Evolutionary conservation across 2,888 invertebrate genomes (phyloP).

Genomic region (Rhyacophila evoluta): DNA sequence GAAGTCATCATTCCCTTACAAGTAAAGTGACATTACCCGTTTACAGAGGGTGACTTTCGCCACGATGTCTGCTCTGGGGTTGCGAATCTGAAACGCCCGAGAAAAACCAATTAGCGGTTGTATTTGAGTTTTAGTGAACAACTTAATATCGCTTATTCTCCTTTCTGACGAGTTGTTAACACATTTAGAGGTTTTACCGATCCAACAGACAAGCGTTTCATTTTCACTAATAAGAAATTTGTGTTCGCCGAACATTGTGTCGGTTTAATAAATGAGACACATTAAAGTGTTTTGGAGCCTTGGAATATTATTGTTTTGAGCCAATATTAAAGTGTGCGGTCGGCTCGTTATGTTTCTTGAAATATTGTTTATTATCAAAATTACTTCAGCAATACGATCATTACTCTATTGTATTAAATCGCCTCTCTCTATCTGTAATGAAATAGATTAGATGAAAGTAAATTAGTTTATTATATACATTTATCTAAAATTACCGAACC

Average conservation of each 20-base stretch:
- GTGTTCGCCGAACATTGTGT: background rate
- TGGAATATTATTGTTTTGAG: background rate
- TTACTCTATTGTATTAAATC: too few relatives aligned
- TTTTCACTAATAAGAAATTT: background rate
- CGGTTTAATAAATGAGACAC: background rate
- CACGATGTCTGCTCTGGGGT: background rate
- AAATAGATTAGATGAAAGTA: too few relatives aligned
- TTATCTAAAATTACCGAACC: too few relatives aligned
- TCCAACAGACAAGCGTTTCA: constrained; percentile 1
- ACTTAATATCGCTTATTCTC: background rate
- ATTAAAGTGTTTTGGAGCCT: background rate
- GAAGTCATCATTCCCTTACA: too few relatives aligned
- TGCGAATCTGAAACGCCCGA: background rate
- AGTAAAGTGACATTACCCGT: background rate
- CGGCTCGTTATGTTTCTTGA: background rate
- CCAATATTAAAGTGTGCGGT: background rate
- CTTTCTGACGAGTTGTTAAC: background rate
- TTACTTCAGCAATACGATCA: too few relatives aligned
- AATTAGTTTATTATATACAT: too few relatives aligned
- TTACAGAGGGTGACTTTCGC: background rate
- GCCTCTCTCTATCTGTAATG: too few relatives aligned
- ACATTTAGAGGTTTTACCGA: background rate
- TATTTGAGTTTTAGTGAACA: constrained; percentile 1
- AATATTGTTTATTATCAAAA: too few relatives aligned
- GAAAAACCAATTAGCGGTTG: constrained; percentile 1